phyloP scores from a whole-genome alignment of 2,113 vertebrate species.

The Dolichallabes microphthalmus region DNA sequence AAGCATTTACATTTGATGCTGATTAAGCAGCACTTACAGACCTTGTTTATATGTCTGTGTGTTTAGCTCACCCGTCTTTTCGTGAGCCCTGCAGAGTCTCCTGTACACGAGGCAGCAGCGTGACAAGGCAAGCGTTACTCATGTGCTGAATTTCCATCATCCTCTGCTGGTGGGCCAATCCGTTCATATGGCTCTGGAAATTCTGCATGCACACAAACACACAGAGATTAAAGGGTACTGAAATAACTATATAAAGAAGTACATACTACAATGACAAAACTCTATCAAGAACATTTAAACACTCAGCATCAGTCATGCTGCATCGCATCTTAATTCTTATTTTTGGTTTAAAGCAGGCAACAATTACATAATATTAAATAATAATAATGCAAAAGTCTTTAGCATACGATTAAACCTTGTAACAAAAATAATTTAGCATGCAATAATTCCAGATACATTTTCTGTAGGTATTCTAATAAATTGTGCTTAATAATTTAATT shows the following conservation, averaged over 20 bases:
- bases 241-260: too few species aligned
- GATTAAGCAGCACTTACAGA: constrained; percentile 1
- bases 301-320: too few species aligned
- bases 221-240: neutral
- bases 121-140: constrained; percentile 90
- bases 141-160: constrained; percentile 91
- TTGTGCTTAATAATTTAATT: neutral
- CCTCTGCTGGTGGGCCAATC: constrained; percentile 86
- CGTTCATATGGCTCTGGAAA: constrained; percentile 90
- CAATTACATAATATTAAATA: too few species aligned
- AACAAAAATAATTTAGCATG: neutral
- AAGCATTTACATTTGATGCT: neutral
- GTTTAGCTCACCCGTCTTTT: constrained; percentile 73
- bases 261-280: too few species aligned
- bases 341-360: too few species aligned
- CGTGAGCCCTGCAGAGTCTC: constrained; percentile 74
- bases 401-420: neutral
- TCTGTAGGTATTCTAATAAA: neutral
- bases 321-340: too few species aligned
- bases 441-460: neutral
- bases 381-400: neutral
- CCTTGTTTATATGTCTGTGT: neutral
- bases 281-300: too few species aligned
- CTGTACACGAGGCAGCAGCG: constrained; percentile 84
- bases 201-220: constrained; percentile 67